A percentile compares a stretch with the other conserved stretches of the same genome.
These are phyloP conservation scores for Callinectes sapidus DNA, from an alignment of 2,888 invertebrate genomes.

Conservation along the genomic window DNA sequence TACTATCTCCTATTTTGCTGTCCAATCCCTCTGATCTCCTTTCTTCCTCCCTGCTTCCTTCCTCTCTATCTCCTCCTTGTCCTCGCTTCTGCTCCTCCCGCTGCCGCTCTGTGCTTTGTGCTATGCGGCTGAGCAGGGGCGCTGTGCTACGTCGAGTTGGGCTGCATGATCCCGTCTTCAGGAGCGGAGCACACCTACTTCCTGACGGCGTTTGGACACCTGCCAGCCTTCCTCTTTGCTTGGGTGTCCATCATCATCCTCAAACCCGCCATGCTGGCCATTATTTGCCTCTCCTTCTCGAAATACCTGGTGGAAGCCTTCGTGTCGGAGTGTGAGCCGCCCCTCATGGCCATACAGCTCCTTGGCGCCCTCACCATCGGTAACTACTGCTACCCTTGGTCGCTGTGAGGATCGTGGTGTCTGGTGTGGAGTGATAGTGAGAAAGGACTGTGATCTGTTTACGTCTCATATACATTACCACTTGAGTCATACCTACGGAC, in stretches of 20 bases:
- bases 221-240: slow-evolving; percentile 93
- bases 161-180: slow-evolving; percentile 95
- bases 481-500: too few relatives aligned
- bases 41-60: neutral
- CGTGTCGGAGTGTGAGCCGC: slow-evolving; percentile 89
- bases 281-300: slow-evolving; percentile 93
- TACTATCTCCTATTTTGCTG: neutral
- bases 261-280: slow-evolving; percentile 95
- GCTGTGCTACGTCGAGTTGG: slow-evolving; percentile 93
- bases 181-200: slow-evolving; percentile 97
- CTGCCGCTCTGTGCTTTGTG: neutral
- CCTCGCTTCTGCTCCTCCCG: neutral
- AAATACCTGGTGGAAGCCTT: slow-evolving; percentile 95
- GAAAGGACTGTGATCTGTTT: neutral
- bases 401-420: neutral
- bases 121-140: slow-evolving; percentile 81
- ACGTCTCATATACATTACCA: too few relatives aligned
- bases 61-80: neutral
- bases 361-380: slow-evolving; percentile 91
- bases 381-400: slow-evolving; percentile 75
- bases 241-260: slow-evolving; percentile 95
- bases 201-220: slow-evolving; percentile 94
- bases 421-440: neutral
- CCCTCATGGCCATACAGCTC: slow-evolving; percentile 88
- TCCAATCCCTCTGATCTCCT: neutral